A percentile compares a stretch with the other conserved stretches of the same genome.
Conservation (phyloP, 2,113 vertebrate species). For the Nibea coibor region DNA sequence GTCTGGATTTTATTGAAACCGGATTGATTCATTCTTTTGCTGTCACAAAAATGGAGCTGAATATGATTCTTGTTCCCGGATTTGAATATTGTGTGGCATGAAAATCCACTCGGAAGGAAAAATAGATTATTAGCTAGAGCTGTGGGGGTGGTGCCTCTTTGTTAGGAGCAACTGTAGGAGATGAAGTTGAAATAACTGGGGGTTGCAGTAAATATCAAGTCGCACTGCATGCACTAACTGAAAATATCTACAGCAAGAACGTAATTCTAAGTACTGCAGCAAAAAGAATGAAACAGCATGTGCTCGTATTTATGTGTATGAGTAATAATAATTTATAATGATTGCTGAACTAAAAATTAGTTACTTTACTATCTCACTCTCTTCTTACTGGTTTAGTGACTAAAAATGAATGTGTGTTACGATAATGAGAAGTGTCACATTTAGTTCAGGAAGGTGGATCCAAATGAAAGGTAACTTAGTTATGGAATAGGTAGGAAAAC, state of each 20-base stretch:
- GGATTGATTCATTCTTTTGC: constrained; percentile 18
- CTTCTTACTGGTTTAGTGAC: background rate
- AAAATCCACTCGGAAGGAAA: background rate
- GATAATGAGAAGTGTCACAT: background rate
- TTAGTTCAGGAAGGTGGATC: no score
- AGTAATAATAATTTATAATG: constrained; percentile 12
- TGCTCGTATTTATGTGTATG: background rate
- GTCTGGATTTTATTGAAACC: constrained; percentile 2
- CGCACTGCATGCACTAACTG: background rate
- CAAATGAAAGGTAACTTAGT: no score
- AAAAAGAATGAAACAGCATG: background rate
- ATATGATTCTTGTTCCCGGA: background rate
- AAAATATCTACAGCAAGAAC: constrained; percentile 5
- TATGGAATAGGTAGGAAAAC: no score
- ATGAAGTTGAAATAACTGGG: constrained; percentile 14
- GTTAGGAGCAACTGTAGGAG: background rate
- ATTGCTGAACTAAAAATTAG: background rate
- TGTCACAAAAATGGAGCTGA: background rate
- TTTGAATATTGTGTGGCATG: background rate
- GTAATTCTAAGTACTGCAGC: constrained; percentile 8
- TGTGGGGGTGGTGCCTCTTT: background rate
- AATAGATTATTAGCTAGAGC: constrained; percentile 3
- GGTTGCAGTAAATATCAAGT: background rate
- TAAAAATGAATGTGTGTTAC: no score
- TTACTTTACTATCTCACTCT: background rate